phyloP scores from a whole-genome alignment of 2,888 invertebrate species.

The Stenchaetothrips biformis region DNA sequence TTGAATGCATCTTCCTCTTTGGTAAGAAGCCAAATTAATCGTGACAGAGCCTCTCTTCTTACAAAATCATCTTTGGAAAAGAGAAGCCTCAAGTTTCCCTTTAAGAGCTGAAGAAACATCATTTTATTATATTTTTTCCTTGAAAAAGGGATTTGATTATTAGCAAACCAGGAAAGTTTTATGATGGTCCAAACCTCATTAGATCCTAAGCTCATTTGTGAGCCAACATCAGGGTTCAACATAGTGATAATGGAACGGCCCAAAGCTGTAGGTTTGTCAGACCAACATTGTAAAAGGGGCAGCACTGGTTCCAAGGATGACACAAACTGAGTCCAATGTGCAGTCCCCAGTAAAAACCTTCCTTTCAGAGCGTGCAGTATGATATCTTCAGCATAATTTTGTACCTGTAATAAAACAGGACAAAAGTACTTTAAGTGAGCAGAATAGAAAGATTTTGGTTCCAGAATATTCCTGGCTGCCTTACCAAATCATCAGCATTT shows the following conservation, averaged over 20 bases:
- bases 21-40: constrained; percentile 51
- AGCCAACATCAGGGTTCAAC: constrained; percentile 59
- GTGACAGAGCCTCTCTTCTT: constrained; percentile 51
- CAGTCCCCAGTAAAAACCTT: constrained; percentile 56
- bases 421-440: constrained; percentile 17
- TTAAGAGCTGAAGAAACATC: constrained; percentile 45
- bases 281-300: constrained; percentile 58
- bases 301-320: constrained; percentile 56
- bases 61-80: constrained; percentile 46
- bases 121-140: background rate
- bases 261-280: constrained; percentile 49
- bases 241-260: constrained; percentile 60
- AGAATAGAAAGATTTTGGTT: constrained; percentile 19
- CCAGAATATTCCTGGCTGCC: background rate
- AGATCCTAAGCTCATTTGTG: constrained; percentile 38
- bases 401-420: constrained; percentile 48
- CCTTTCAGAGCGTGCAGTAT: constrained; percentile 60
- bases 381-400: constrained; percentile 55
- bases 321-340: constrained; percentile 58
- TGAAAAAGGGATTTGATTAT: background rate
- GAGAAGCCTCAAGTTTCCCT: constrained; percentile 50
- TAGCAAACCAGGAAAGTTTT: background rate
- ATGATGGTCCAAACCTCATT: background rate
- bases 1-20: constrained; percentile 47
- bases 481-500: constrained; percentile 47